phyloP scores from a whole-genome alignment of 1,140 invertebrate species.

The Meloidogyne hapla region DNA sequence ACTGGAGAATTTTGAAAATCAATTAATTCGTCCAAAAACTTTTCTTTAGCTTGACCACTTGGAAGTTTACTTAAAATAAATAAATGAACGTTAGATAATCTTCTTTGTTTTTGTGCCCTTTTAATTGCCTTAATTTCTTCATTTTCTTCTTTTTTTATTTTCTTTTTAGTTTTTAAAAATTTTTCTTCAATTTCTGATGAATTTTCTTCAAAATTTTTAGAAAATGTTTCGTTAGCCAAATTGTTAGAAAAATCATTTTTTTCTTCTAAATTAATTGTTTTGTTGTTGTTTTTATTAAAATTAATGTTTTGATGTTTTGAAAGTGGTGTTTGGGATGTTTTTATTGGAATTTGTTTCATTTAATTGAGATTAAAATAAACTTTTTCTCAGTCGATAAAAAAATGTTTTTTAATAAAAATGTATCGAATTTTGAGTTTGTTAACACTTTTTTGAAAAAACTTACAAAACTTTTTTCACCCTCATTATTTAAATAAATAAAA shows the following conservation, averaged over 20 bases:
- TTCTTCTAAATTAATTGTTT: not conserved
- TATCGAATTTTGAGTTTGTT: not conserved
- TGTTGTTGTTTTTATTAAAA: not conserved
- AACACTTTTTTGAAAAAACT: conserved; percentile 1
- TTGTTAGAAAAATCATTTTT: not conserved
- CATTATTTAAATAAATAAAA: no score
- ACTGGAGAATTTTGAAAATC: conserved; percentile 39
- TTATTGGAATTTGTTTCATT: not conserved
- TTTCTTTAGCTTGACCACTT: conserved; percentile 49
- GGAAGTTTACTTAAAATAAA: conserved; percentile 53
- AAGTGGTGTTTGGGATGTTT: not conserved
- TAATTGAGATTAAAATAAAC: not conserved
- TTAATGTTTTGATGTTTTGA: no score
- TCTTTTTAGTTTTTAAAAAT: not conserved
- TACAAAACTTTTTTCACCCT: not conserved
- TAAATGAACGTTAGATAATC: conserved; percentile 25
- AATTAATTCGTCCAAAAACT: conserved; percentile 51
- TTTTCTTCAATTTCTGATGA: no score
- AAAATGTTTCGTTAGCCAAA: no score
- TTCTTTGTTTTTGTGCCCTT: not conserved
- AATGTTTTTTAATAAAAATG: not conserved
- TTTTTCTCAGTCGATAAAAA: not conserved
- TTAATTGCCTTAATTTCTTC: not conserved
- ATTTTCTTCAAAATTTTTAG: not conserved
- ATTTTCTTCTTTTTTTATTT: not conserved